Evolutionary conservation across 30 jellyfish, hydroid and myxozoan species (phyloP), one percentile per base, ranked within the genome.

Genomic region (Hydractinia symbiolongicarpus): DNA sequence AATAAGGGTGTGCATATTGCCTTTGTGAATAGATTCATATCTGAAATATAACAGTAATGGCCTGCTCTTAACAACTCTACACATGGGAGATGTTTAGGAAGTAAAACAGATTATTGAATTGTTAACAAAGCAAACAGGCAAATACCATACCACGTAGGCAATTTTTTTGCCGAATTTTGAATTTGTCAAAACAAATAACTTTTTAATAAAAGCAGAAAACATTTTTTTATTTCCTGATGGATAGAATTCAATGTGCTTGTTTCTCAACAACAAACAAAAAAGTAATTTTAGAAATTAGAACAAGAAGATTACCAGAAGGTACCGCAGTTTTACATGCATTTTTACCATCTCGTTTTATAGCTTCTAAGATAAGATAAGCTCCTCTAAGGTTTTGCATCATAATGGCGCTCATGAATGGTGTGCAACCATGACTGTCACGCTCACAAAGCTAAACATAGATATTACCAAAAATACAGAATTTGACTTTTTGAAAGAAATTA

Each of bases 381-480:
- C 94, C 97, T 9, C 55, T 84, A 10, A 75, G 61, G 72, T 90
- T 90, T 74, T 85, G 93, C 81, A 83, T 55, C 84, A 89, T 77
- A 30, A 90, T 79, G 55, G 97, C 97, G 11, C 92, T 76, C 70
- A 84, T 6, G 56, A 90, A 86, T 9, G 97, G 97, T 20, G 97
- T 90, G 73, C 97, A 90, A 54, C 97, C 95, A 20, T 84, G 90
- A 53, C 88, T 78, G 53, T 90, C 97, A 11, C 90, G 83, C 56
- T 90, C 82, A 17, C 76, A 76, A 64, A 90, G 78, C 97, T 90
- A 71, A 66, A 57, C 60, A 8, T 11, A 62, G 54, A 30, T 30
- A 30, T 30, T 30, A 82, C 0, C 68, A 58, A 58, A 1, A 30
- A 16, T 0, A 0, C 69, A 58, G 17, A 58, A 58, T 16, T 30